phyloP scores from a whole-genome alignment of 1,140 invertebrate species.

The Drosophila melanica region DNA sequence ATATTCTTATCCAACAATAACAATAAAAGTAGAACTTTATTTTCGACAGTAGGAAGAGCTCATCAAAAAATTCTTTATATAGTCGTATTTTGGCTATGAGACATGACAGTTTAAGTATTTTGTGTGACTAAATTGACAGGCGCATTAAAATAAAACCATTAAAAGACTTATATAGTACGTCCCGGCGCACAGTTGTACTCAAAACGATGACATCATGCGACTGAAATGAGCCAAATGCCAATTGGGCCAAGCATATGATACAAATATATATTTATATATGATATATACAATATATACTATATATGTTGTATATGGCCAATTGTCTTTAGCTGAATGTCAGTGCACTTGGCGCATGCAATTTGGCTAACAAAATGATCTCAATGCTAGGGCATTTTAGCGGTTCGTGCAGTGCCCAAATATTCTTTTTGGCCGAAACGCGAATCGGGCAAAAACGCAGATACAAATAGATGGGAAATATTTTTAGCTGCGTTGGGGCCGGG shows the following conservation, averaged over 20 bases:
- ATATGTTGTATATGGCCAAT: slow-evolving; percentile 49
- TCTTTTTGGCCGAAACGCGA: slow-evolving; percentile 31
- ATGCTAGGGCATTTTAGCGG: slow-evolving; percentile 59
- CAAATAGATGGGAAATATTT: slow-evolving; percentile 32
- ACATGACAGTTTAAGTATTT: slow-evolving; percentile 43
- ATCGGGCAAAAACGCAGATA: slow-evolving; percentile 16
- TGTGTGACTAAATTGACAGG: slow-evolving; percentile 41
- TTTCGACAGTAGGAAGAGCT: too few relatives aligned
- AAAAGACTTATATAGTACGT: slow-evolving; percentile 30
- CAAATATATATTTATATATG: slow-evolving; percentile 24
- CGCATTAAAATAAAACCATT: slow-evolving; percentile 56
- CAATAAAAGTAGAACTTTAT: too few relatives aligned
- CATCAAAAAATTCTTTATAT: neutral
- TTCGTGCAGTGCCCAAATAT: neutral
- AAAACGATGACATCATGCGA: slow-evolving; percentile 69
- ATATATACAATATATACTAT: neutral
- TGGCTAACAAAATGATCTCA: slow-evolving; percentile 61
- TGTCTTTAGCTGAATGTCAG: slow-evolving; percentile 59
- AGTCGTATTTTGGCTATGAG: slow-evolving; percentile 2
- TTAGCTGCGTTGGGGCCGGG: slow-evolving; percentile 26
- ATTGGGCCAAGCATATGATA: slow-evolving; percentile 49
- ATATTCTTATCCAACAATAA: too few relatives aligned
- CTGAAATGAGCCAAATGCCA: slow-evolving; percentile 54
- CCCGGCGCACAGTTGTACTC: slow-evolving; percentile 7
- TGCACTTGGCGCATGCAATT: slow-evolving; percentile 68